A percentile compares a stretch with the other conserved stretches of the same genome.
Conservation (phyloP, 2,113 vertebrate species). For the Lonchura striata region DNA sequence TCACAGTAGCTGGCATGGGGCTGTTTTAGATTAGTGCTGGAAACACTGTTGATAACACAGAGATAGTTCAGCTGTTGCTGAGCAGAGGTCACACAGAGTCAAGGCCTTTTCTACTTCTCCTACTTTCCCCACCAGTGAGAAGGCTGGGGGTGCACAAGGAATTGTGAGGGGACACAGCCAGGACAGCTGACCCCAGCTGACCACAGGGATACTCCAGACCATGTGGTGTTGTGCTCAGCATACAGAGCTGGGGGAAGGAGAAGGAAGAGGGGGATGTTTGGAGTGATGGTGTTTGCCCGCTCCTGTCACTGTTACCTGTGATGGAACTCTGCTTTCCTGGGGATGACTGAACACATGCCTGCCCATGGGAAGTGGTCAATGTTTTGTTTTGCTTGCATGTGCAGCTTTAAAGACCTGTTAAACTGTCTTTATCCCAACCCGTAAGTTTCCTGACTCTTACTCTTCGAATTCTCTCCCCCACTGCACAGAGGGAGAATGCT, state of each 20-base stretch:
- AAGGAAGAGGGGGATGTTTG: background rate
- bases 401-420: background rate
- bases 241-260: rapidly evolving
- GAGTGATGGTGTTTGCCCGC: background rate
- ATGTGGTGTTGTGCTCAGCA: background rate
- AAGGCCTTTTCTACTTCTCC: background rate
- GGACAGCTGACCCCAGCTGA: background rate
- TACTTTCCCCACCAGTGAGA: background rate
- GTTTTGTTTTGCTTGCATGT: background rate
- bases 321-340: background rate
- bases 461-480: background rate
- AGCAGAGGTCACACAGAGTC: background rate
- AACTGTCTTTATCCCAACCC: background rate
- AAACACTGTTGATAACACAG: background rate
- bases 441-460: background rate
- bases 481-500: background rate
- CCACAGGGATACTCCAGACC: background rate
- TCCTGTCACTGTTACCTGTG: background rate
- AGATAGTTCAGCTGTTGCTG: background rate
- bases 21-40: background rate
- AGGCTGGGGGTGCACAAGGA: too few relatives aligned
- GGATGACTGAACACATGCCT: background rate
- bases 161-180: background rate
- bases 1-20: background rate
- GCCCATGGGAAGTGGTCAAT: background rate